Percentiles rank a stretch among this genome's conserved stretches.
These are phyloP conservation scores for Drosophila mayaguana DNA, from an alignment of 2,888 invertebrate genomes.

Conservation along the genomic window DNA sequence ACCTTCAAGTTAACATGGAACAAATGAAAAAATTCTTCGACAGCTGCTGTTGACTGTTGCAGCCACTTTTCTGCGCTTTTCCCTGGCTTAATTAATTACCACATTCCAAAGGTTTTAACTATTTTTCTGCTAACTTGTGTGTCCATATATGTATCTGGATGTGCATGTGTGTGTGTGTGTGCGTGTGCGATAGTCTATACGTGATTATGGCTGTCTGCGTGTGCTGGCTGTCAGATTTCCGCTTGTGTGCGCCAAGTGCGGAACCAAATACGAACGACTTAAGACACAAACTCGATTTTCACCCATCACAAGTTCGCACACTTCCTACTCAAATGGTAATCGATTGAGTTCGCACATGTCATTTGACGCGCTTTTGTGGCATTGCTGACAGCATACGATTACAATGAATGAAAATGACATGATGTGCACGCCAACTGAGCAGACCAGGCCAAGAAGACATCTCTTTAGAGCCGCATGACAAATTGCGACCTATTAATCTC, in stretches of 20 bases:
- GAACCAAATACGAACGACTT: constrained; percentile 68
- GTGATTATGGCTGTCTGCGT: constrained; percentile 16
- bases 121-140: constrained; percentile 16
- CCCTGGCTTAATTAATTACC: constrained; percentile 71
- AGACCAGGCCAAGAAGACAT: constrained; percentile 38
- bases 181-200: background rate
- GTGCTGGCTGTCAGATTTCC: constrained; percentile 49
- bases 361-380: constrained; percentile 72
- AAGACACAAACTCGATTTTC: constrained; percentile 63
- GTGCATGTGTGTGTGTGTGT: constrained; percentile 5
- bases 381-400: constrained; percentile 70
- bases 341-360: constrained; percentile 78
- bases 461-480: constrained; percentile 62
- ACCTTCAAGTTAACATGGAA: constrained; percentile 65
- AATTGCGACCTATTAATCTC: constrained; percentile 77
- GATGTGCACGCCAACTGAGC: constrained; percentile 60
- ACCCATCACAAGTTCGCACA: constrained; percentile 57
- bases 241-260: constrained; percentile 47
- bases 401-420: constrained; percentile 74
- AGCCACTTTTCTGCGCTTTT: constrained; percentile 49
- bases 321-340: constrained; percentile 70
- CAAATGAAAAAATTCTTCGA: constrained; percentile 76
- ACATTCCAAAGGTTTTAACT: constrained; percentile 58
- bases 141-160: constrained; percentile 11
- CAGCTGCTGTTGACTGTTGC: constrained; percentile 62